phyloP scores from a whole-genome alignment of 2,113 vertebrate genomes.

The Actenoides lindsayi region DNA sequence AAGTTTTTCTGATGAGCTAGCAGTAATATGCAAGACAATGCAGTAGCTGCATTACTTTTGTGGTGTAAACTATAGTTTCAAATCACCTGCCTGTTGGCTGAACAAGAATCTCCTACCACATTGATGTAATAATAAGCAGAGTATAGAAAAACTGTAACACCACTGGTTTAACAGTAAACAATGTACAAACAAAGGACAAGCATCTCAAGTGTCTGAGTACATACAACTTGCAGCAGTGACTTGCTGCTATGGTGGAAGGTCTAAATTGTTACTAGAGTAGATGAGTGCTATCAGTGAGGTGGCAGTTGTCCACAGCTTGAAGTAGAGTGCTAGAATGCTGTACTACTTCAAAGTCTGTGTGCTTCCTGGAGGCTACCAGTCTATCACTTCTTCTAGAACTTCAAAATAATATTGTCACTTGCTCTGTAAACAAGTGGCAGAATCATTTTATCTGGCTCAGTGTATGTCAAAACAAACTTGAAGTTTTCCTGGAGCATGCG shows the following conservation, averaged over 20 bases:
- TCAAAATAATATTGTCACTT: not conserved
- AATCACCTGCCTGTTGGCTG: not conserved
- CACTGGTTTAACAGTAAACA: not conserved
- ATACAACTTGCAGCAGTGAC: not conserved
- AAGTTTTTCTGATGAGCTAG: not conserved
- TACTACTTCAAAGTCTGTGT: not conserved
- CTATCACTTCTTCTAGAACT: slow-evolving; percentile 1
- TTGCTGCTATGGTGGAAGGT: not conserved
- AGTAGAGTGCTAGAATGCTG: not conserved
- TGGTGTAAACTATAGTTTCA: not conserved
- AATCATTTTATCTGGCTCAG: not conserved
- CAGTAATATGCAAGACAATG: not conserved
- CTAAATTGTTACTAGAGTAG: not conserved
- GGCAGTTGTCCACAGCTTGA: not conserved
- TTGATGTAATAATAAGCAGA: not conserved
- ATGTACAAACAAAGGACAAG: not conserved
- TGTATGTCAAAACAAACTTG: slow-evolving; percentile 1
- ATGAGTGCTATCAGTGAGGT: not conserved
- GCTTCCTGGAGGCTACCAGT: not conserved
- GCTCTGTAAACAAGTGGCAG: slow-evolving; percentile 39
- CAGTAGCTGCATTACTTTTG: not conserved
- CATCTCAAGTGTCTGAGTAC: not conserved
- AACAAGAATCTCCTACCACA: rapidly evolving
- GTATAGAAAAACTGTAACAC: rapidly evolving
- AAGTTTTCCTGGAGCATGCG: not conserved